Evolutionary conservation across 2,888 invertebrate genomes (phyloP).

Genomic region (Dioctria rufipes): DNA sequence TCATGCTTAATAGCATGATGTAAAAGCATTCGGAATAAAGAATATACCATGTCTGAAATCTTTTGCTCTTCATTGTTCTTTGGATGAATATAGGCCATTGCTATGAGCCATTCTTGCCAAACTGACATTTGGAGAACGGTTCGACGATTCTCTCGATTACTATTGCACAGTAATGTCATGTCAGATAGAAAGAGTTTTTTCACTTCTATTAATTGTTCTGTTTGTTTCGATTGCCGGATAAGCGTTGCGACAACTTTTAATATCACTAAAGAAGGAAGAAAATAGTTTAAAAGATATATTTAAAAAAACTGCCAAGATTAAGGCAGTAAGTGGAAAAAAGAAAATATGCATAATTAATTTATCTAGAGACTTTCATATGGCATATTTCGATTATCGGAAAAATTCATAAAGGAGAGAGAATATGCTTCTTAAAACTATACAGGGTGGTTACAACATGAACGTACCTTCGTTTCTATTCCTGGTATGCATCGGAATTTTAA

Average conservation of each 20-base stretch:
- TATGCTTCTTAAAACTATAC: no score
- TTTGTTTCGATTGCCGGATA: conserved; percentile 96
- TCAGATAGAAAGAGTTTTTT: conserved; percentile 98
- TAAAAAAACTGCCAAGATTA: no score
- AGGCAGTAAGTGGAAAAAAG: no score
- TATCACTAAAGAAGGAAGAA: conserved; percentile 81
- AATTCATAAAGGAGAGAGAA: no score
- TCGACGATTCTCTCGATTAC: conserved; percentile 96
- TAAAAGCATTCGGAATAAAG: conserved; percentile 95
- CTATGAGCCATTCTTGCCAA: conserved; percentile 99
- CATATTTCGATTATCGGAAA: no score
- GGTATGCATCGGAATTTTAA: no score
- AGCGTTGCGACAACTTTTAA: conserved; percentile 98
- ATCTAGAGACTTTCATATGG: no score
- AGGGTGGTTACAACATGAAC: no score
- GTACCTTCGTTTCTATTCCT: no score
- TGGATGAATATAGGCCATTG: conserved; percentile 98
- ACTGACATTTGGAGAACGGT: conserved; percentile 99
- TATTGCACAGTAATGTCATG: conserved; percentile 97
- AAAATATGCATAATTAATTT: no score
- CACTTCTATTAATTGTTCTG: conserved; percentile 90
- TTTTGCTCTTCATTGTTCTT: conserved; percentile 95
- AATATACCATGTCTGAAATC: conserved; percentile 98
- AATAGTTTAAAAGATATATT: background rate
- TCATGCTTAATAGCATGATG: conserved; percentile 99